A percentile compares a stretch with the other conserved stretches of the same genome.
phyloP scores from a whole-genome alignment of 2,888 invertebrate genomes.

The Baccha elongata region DNA sequence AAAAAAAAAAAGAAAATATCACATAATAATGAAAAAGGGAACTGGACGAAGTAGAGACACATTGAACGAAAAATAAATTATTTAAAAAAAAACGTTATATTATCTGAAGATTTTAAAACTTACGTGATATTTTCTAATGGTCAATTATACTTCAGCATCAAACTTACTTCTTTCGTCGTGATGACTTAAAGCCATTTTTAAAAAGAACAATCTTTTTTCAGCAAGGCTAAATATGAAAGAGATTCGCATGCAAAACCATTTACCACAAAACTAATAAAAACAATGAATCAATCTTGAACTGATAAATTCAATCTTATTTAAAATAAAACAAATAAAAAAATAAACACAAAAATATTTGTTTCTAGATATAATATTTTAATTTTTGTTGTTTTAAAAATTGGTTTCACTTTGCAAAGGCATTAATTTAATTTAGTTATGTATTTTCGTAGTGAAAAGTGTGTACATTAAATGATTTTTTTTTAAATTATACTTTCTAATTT shows the following conservation, averaged over 20 bases:
- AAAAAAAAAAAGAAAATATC: no score
- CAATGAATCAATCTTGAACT: slow-evolving; percentile 17
- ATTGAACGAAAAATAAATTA: no score
- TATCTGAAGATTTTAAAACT: no score
- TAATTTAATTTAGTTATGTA: slow-evolving; percentile 54
- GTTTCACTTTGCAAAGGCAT: slow-evolving; percentile 73
- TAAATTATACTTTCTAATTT: slow-evolving; percentile 29
- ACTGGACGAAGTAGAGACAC: no score
- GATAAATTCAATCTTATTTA: background rate
- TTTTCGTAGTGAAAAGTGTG: slow-evolving; percentile 35
- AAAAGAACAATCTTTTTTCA: background rate
- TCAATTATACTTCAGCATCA: no score
- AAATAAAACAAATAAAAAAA: slow-evolving; percentile 34
- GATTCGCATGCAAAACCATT: slow-evolving; percentile 34
- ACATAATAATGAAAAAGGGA: no score
- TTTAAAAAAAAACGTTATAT: no score
- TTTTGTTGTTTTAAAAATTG: slow-evolving; percentile 47
- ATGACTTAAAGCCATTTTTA: no score
- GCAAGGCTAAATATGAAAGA: background rate
- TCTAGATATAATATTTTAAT: slow-evolving; percentile 39
- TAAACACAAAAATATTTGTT: slow-evolving; percentile 53
- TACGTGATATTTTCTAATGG: no score
- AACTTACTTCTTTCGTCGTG: no score
- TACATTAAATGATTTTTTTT: slow-evolving; percentile 50
- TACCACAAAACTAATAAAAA: slow-evolving; percentile 8